Conservation (phyloP, 2,113 vertebrate species). For the Tympanuchus pallidicinctus region DNA sequence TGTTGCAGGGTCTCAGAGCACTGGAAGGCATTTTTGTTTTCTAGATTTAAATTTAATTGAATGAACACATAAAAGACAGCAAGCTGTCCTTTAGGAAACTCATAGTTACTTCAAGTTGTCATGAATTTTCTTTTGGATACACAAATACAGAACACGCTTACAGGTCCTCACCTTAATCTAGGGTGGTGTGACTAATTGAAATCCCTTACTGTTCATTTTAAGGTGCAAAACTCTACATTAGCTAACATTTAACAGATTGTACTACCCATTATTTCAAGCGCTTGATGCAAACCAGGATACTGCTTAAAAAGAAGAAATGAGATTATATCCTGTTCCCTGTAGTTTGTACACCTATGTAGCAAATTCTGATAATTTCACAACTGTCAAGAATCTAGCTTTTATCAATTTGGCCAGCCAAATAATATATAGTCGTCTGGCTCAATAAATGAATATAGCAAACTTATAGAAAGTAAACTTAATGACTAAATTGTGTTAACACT, state of each 20-base stretch:
- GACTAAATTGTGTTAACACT: background rate
- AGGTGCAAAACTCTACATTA: background rate
- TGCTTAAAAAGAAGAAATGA: background rate
- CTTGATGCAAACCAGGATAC: background rate
- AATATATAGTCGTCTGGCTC: rapidly evolving
- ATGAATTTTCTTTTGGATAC: background rate
- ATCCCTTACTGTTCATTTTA: background rate
- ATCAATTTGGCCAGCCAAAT: background rate
- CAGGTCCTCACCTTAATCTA: background rate
- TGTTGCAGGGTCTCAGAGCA: background rate
- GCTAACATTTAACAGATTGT: background rate
- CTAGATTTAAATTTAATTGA: background rate
- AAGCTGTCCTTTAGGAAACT: background rate
- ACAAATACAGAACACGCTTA: background rate
- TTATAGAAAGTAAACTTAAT: background rate
- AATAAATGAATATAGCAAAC: rapidly evolving
- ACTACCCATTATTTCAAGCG: background rate
- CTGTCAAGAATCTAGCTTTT: background rate
- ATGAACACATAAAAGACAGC: background rate
- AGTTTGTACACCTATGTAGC: background rate
- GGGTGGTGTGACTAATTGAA: background rate
- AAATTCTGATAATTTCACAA: background rate
- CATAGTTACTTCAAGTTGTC: background rate
- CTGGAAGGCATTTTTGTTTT: background rate
- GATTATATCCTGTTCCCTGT: background rate